phyloP scores from a whole-genome alignment of 2,888 invertebrate genomes.

The Eledona agricola region DNA sequence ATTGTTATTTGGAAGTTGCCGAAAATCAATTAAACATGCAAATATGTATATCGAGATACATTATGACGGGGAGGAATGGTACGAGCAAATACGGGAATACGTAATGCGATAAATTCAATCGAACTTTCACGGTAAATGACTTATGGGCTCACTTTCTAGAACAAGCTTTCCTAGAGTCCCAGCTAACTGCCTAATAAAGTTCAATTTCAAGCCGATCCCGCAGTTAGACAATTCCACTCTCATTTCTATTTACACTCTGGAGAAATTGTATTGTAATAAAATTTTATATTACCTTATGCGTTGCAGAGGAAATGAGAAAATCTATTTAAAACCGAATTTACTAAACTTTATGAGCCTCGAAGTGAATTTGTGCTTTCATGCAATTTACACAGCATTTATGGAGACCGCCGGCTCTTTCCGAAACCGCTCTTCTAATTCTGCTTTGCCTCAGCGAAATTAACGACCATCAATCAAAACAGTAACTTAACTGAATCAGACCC shows the following conservation, averaged over 20 bases:
- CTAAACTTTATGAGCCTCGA: slow-evolving; percentile 32
- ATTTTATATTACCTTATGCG: slow-evolving; percentile 41
- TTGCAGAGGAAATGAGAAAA: slow-evolving; percentile 38
- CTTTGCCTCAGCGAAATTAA: slow-evolving; percentile 26
- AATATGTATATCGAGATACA: slow-evolving; percentile 15
- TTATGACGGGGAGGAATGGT: slow-evolving; percentile 20
- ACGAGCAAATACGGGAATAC: slow-evolving; percentile 12
- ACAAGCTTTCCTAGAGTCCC: slow-evolving; percentile 14
- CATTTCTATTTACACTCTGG: slow-evolving; percentile 38
- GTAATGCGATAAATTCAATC: slow-evolving; percentile 17
- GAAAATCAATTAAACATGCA: slow-evolving; percentile 26
- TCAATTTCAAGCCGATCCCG: slow-evolving; percentile 13
- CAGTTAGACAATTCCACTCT: slow-evolving; percentile 22
- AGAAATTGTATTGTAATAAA: slow-evolving; percentile 43
- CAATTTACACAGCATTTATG: slow-evolving; percentile 32
- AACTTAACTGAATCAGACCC: slow-evolving; percentile 25
- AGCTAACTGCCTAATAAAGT: slow-evolving; percentile 24
- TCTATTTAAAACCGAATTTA: slow-evolving; percentile 39
- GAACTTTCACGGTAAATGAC: slow-evolving; percentile 17
- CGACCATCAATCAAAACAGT: slow-evolving; percentile 34
- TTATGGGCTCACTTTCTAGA: slow-evolving; percentile 13
- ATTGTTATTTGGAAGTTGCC: slow-evolving; percentile 11
- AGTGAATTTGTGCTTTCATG: slow-evolving; percentile 29
- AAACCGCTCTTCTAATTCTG: slow-evolving; percentile 27
- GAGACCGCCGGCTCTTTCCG: slow-evolving; percentile 19